These are phyloP conservation scores for Pterocles gutturalis DNA, from an alignment of 2,113 vertebrate species.

Conservation along the genomic window DNA sequence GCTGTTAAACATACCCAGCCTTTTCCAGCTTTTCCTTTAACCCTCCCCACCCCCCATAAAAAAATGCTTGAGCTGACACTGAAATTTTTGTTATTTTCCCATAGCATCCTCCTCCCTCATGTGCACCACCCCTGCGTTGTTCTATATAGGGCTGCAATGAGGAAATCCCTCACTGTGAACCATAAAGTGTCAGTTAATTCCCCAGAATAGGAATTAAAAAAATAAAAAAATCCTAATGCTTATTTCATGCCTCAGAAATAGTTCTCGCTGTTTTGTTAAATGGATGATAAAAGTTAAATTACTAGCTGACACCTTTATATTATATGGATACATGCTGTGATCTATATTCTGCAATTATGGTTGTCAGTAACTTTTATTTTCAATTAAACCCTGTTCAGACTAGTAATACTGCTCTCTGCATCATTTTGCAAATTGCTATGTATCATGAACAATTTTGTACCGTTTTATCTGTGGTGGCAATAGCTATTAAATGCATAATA, in stretches of 20 bases:
- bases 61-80: not conserved
- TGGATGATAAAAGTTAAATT: constrained; percentile 55
- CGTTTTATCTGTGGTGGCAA: constrained; percentile 21
- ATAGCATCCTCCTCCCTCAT: not conserved
- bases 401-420: constrained; percentile 28
- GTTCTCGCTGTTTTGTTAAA: constrained; percentile 38
- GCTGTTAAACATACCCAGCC: not conserved
- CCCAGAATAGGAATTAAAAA: not conserved
- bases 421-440: constrained; percentile 63
- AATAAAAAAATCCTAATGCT: not conserved
- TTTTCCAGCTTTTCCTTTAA: not conserved
- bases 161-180: not conserved
- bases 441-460: constrained; percentile 53
- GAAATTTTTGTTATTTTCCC: not conserved
- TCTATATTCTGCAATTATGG: constrained; percentile 58
- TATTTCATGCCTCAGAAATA: not conserved
- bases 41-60: too few species aligned
- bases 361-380: constrained; percentile 65
- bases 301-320: constrained; percentile 43
- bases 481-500: constrained; percentile 47
- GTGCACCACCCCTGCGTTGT: not conserved
- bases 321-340: not conserved
- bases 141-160: not conserved
- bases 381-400: constrained; percentile 47
- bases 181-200: not conserved